Base-by-base conservation (phyloP, 2,113 vertebrate species). In the Microtus pennsylvanicus region DNA sequence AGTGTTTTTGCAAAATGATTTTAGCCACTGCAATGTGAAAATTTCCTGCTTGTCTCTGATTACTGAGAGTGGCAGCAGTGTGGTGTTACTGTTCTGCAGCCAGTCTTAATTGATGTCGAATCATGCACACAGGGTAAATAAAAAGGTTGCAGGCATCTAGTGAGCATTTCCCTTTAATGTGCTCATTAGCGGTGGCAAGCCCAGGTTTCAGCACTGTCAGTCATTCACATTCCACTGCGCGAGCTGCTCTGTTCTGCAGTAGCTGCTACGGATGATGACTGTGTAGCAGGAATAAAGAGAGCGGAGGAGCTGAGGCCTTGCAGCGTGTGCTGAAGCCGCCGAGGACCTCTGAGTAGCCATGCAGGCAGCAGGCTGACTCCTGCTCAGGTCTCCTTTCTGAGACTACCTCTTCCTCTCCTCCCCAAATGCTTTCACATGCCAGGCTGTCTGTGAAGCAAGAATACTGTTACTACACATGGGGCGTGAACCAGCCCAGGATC, bases 181-280 rank as follows among this genome's bases (percentile, higher is more conserved):
- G 98, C 98, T 99, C 98, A 98, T 99, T 98, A 99, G 98, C 97
- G 97, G 97, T 98, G 98, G 97, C 97, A 97, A 98, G 98, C 98
- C 96, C 96, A 98, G 97, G 96, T 98, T 98, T 98, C 97, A 98
- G 98, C 98, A 98, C 98, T 97, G 98, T 98, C 98, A 97, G 98
- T 98, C 98, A 98, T 98, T 99, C 98, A 98, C 98, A 98, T 98
- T 98, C 99, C 97, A 98, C 98, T 98, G 98, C 96, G 94, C 97
- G 98, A 98, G 95, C 97, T 97, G 98, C 98, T 87, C 98, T 98
- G 97, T 98, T 98, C 97, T 95, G 97, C 98, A 98, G 98, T 97
- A 98, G 98, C 98, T 98, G 98, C 97, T 98, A 97, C 98, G 98
- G 97, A 98, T 97, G 98, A 97, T 98, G 98, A 98, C 98, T 98